These are phyloP conservation scores for Clusia tigrina DNA, from an alignment of 2,888 invertebrate species.

Conservation along the genomic window DNA sequence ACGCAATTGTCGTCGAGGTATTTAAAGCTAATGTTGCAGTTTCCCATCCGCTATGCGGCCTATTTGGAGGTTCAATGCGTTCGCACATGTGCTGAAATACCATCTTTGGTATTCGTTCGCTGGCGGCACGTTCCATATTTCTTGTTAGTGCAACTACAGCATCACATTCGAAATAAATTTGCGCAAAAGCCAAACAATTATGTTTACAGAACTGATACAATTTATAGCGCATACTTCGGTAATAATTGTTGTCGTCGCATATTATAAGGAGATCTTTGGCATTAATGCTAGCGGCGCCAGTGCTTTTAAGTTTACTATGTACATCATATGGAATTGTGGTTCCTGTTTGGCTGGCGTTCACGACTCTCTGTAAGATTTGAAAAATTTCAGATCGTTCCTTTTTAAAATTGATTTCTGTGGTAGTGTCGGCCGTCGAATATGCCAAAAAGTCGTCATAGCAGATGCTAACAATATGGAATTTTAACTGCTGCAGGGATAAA, in stretches of 20 bases:
- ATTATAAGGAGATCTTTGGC: conserved; percentile 44
- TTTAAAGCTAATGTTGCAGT: conserved; percentile 36
- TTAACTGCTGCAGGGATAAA: conserved; percentile 22
- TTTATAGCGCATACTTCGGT: conserved; percentile 60
- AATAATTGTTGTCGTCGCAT: conserved; percentile 62
- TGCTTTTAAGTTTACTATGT: background rate
- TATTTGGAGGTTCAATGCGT: conserved; percentile 47
- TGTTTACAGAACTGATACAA: conserved; percentile 50
- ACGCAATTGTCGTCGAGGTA: background rate
- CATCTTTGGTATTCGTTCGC: conserved; percentile 38
- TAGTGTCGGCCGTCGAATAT: conserved; percentile 12
- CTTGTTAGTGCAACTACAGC: conserved; percentile 33
- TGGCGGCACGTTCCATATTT: conserved; percentile 42
- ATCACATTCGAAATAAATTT: conserved; percentile 46
- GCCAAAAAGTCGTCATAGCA: conserved; percentile 54
- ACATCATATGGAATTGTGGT: background rate
- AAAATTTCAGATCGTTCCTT: conserved; percentile 43
- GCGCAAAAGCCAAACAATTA: conserved; percentile 44
- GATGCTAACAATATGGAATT: conserved; percentile 48
- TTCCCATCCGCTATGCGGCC: conserved; percentile 43
- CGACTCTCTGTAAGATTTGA: conserved; percentile 34
- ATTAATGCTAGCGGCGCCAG: background rate
- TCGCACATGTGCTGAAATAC: conserved; percentile 49
- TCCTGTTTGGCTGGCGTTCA: conserved; percentile 32
- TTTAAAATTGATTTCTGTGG: conserved; percentile 34